Evolutionary conservation across 2,888 invertebrate species (phyloP).

Genomic region (Callimorpha dominula): DNA sequence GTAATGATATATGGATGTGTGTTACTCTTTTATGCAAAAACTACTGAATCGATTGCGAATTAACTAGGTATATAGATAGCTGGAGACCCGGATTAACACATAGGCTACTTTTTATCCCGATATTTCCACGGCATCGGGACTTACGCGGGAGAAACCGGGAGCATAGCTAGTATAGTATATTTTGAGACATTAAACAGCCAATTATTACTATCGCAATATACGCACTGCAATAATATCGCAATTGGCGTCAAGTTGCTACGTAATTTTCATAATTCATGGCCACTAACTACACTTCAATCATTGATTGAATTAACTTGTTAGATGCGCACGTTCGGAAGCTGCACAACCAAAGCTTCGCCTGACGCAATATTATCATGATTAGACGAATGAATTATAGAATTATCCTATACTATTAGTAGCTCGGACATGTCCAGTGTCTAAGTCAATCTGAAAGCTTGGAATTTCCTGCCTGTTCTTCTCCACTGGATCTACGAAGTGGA

Average conservation of each 20-base stretch:
- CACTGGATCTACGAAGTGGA: too few species aligned
- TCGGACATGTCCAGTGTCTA: neutral
- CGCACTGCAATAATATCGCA: neutral
- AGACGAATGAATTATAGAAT: conserved; percentile 2
- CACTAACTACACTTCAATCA: conserved; percentile 1
- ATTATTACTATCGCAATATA: neutral
- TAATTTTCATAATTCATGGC: conserved; percentile 17
- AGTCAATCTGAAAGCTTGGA: neutral
- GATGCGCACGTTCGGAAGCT: conserved; percentile 6
- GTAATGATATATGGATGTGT: too few species aligned
- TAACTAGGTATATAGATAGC: too few species aligned
- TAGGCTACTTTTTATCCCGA: too few species aligned
- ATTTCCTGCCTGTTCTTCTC: too few species aligned
- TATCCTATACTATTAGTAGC: neutral
- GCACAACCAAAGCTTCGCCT: neutral
- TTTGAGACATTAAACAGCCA: neutral
- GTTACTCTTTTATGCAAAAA: too few species aligned
- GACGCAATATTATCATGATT: conserved; percentile 6
- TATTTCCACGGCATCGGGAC: too few species aligned
- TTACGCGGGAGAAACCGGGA: too few species aligned
- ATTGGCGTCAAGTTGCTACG: neutral
- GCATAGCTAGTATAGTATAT: neutral
- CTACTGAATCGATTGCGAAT: too few species aligned
- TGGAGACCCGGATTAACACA: too few species aligned
- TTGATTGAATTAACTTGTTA: conserved; percentile 11